A percentile compares a stretch with the other conserved stretches of the same genome.
Conservation (phyloP, 2,888 invertebrate genomes). For the Pantelozetes paolii region DNA sequence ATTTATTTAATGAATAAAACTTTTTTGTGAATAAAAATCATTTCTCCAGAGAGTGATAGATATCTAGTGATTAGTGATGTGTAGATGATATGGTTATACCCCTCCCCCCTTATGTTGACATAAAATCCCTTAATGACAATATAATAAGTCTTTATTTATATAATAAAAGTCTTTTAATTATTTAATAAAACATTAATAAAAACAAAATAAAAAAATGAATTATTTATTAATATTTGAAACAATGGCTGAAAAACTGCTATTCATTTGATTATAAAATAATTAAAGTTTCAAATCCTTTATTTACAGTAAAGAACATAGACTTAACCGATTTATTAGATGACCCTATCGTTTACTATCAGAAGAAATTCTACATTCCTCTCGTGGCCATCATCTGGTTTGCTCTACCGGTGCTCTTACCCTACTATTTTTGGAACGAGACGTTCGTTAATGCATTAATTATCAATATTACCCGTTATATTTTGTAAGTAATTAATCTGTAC, state of each 20-base stretch:
- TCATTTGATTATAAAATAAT: slow-evolving; percentile 49
- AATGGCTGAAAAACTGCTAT: background rate
- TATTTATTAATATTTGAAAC: background rate
- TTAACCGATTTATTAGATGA: slow-evolving; percentile 55
- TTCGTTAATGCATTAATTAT: slow-evolving; percentile 74
- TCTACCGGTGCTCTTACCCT: slow-evolving; percentile 63
- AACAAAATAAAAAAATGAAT: no score
- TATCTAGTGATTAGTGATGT: no score
- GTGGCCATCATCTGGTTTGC: slow-evolving; percentile 54
- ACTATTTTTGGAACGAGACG: slow-evolving; percentile 76
- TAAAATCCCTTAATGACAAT: no score
- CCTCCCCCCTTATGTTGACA: no score
- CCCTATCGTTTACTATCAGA: slow-evolving; percentile 55
- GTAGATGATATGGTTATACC: no score
- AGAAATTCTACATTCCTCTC: slow-evolving; percentile 54
- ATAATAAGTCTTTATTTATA: no score
- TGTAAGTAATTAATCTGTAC: slow-evolving; percentile 49
- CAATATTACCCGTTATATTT: slow-evolving; percentile 70
- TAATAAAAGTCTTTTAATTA: no score
- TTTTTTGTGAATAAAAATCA: no score
- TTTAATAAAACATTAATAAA: no score
- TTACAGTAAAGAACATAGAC: slow-evolving; percentile 52
- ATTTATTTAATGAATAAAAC: no score
- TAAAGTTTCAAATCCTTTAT: background rate
- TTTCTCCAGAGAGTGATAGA: no score